Evolutionary conservation across 1,140 invertebrate genomes (phyloP), one percentile per base, ranked within the genome.

Genomic region (Mya arenaria): DNA sequence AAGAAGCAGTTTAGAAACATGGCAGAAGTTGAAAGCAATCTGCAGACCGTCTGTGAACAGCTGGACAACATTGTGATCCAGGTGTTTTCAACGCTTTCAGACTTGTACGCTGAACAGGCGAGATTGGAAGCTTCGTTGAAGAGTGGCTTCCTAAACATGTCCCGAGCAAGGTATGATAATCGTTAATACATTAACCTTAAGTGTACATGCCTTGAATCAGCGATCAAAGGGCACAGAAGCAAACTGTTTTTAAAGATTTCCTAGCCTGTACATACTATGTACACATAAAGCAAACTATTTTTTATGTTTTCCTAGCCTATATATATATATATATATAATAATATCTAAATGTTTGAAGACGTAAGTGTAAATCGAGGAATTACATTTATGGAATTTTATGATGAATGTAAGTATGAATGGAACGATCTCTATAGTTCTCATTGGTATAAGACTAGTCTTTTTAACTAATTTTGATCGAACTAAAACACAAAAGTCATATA

Each of bases 81-180:
- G 15, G 79, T 83, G 19, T 87, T 88, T 68, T 63, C 82, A 28
- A 79, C 77, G 15, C 82, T 88, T 17, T 69, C 85, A 17, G n/a
- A 37, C 6, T 36, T 88, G 19, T 87, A 82, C 65, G 36, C 41
- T 15, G 39, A 66, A 3, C 84, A 80, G 68, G 71, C 44, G 5
- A 66, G 83, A 19, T 66, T 88, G 19, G 84, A 86, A 25, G 39
- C 65, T 8, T 23, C 41, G 8, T 55, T 88, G 75, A 84, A 83
- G 52, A 48, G 48, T 39, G 87, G 85, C n/a, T 87, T 73, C 36
- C 52, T 88, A 17, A 79, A 82, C 48, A 63, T 88, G 68, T 83
- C 87, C 6, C 77, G 84, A 65, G 84, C 87, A 30, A 84, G 87
- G 44, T 88, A 86, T 44, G 10, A 48, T n/a, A 65, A n/a, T 74